Evolutionary conservation across 2,888 invertebrate genomes (phyloP), one percentile per base, ranked within the genome.

Genomic region (Drosophila meridionalis): DNA sequence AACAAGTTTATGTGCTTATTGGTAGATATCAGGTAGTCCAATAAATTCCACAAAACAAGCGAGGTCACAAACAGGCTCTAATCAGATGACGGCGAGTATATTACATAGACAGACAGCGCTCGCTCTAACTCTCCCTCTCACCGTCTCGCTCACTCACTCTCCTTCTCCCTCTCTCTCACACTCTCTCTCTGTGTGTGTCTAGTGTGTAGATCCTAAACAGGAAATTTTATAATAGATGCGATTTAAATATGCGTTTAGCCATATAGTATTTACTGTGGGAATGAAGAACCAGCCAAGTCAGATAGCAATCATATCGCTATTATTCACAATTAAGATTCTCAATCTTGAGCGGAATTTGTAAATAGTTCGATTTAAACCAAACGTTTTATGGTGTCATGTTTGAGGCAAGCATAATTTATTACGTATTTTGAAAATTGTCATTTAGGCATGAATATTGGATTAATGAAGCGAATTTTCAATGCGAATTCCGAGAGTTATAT

Each of bases 41-140:
- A 78, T 78, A 78, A 80, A 78, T 78, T 78, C 76, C 78, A 75
- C 45, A 73, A 30, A 55, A 28, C 73, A 60, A 58, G 45, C 78
- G 78, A 72, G 78, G 78, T 78, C 78, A 80, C 52, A 77, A 78
- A 78, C 78, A 78, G 78, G 80, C 78, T 67, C 73, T 72, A 77
- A 75, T 61, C 71, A 75, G 76, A 76, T 58, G 66, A 59, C 73
- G 42, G 56, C 45, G 30, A 69, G 30, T 75, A 48, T 67, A 43
- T 62, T 68, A 69, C 61, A 56, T 58, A 74, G 76, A 60, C 66
- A 55, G 65, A 67, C 50, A 48, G 53, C 56, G 30, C 55, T 56
- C 40, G 28, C 38, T 40, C 11, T 26, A 7, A 12, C 53, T 28
- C 28, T 45, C 32, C 5, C 52, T 34, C 28, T 30, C 5, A 1